Conservation (phyloP, 2,888 invertebrate species). For the Drosophila paracracens region DNA sequence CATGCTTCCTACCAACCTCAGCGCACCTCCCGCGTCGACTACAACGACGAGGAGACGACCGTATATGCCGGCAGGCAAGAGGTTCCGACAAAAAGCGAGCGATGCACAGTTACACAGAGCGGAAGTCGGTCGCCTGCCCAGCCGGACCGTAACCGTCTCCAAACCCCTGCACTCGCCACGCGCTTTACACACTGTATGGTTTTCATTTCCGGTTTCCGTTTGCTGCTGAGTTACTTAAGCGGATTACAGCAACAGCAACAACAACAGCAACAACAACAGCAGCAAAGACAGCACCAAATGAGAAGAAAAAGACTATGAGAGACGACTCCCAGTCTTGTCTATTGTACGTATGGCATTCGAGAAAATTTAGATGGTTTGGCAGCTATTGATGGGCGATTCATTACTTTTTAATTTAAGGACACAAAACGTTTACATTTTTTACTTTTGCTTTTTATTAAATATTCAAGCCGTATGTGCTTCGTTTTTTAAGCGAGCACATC, state of each 20-base stretch:
- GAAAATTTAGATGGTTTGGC: neutral
- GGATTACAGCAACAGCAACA: conserved; percentile 67
- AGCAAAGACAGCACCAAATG: conserved; percentile 20
- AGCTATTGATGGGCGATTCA: neutral
- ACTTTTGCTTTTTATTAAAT: conserved; percentile 1
- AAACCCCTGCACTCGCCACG: conserved; percentile 13
- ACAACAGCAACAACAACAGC: neutral
- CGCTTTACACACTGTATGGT: conserved; percentile 73
- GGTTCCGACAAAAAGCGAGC: conserved; percentile 26
- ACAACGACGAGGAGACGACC: conserved; percentile 9
- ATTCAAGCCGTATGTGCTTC: neutral
- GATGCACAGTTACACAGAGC: conserved; percentile 41
- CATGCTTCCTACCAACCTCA: conserved; percentile 66
- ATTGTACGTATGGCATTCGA: neutral
- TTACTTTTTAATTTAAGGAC: neutral
- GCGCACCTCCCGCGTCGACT: neutral
- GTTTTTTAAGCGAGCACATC: conserved; percentile 21
- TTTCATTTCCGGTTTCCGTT: conserved; percentile 81
- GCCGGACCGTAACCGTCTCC: conserved; percentile 26
- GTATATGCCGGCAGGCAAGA: conserved; percentile 18
- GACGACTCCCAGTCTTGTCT: conserved; percentile 4
- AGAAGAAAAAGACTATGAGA: conserved; percentile 8
- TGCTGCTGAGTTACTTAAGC: conserved; percentile 77
- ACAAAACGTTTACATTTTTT: neutral
- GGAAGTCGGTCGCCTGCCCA: conserved; percentile 66